A percentile compares a stretch with the other conserved stretches of the same genome.
Evolutionary conservation across 1,140 invertebrate genomes (phyloP).

Genomic region (Ladona fulva): DNA sequence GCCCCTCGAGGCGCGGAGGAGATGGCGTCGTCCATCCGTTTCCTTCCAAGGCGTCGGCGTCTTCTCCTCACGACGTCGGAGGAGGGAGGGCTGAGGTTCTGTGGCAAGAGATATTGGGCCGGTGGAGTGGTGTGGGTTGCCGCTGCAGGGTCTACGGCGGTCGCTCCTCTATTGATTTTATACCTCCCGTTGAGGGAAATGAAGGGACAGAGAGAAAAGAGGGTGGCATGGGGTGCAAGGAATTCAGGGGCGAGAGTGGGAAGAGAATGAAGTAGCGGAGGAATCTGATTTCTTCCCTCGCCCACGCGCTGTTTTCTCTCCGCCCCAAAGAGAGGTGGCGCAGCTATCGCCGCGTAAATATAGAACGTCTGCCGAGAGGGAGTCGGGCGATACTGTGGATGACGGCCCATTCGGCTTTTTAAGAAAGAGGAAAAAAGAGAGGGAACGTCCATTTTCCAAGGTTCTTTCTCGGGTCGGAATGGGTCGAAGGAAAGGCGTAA

Average conservation of each 20-base stretch:
- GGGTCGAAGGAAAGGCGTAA: too few relatives aligned
- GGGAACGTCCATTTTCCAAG: too few relatives aligned
- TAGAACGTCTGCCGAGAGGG: background rate
- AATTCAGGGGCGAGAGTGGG: background rate
- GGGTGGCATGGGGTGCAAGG: background rate
- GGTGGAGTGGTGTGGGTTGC: background rate
- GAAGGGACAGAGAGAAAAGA: background rate
- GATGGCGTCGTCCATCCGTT: too few relatives aligned
- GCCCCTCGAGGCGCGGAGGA: too few relatives aligned
- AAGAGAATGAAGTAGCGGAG: background rate
- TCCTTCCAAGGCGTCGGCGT: too few relatives aligned
- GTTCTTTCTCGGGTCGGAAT: too few relatives aligned
- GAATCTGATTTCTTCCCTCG: background rate
- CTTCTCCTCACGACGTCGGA: too few relatives aligned
- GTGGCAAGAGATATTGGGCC: too few relatives aligned
- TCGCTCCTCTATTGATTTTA: background rate
- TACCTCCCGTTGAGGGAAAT: background rate
- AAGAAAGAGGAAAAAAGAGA: too few relatives aligned
- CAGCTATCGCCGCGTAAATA: background rate
- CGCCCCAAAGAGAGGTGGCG: background rate
- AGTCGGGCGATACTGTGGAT: background rate
- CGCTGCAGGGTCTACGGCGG: background rate
- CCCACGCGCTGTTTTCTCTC: background rate
- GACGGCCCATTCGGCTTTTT: too few relatives aligned
- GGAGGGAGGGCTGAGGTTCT: too few relatives aligned